phyloP scores from a whole-genome alignment of 2,888 invertebrate species.

The Limulus polyphemus region DNA sequence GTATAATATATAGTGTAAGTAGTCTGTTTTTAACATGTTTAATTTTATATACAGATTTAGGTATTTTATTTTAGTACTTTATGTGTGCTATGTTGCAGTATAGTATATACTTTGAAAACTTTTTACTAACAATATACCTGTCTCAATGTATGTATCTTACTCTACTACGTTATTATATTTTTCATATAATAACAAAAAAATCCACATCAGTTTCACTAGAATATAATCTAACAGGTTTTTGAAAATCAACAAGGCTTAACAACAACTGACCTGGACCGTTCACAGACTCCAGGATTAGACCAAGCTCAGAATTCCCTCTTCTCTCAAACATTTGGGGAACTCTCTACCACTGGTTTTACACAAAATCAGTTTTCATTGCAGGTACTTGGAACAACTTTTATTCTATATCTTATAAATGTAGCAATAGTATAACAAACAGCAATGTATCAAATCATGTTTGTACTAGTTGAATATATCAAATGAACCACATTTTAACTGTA shows the following conservation, averaged over 20 bases:
- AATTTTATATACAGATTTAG: too few species aligned
- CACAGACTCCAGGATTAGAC: constrained; percentile 12
- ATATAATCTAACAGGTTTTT: constrained; percentile 33
- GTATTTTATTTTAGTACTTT: background rate
- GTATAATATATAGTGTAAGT: too few species aligned
- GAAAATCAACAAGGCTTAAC: constrained; percentile 10
- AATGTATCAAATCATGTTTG: too few species aligned
- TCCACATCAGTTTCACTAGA: constrained; percentile 30
- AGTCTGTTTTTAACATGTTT: too few species aligned
- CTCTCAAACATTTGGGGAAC: constrained; percentile 2
- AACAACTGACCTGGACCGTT: constrained; percentile 12
- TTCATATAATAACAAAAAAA: constrained; percentile 12
- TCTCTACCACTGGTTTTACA: constrained; percentile 3
- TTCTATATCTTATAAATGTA: too few species aligned
- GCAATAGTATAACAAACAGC: too few species aligned
- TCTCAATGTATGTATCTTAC: background rate
- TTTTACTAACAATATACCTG: background rate
- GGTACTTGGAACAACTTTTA: constrained; percentile 1
- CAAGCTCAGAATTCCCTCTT: constrained; percentile 7
- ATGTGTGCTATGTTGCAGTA: background rate
- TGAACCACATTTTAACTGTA: too few species aligned
- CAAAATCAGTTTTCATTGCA: constrained; percentile 15
- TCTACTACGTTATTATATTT: too few species aligned
- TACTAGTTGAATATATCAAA: too few species aligned
- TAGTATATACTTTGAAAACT: background rate